Conservation (phyloP, 2,113 vertebrate genomes). For the Typhlomys cinereus region DNA sequence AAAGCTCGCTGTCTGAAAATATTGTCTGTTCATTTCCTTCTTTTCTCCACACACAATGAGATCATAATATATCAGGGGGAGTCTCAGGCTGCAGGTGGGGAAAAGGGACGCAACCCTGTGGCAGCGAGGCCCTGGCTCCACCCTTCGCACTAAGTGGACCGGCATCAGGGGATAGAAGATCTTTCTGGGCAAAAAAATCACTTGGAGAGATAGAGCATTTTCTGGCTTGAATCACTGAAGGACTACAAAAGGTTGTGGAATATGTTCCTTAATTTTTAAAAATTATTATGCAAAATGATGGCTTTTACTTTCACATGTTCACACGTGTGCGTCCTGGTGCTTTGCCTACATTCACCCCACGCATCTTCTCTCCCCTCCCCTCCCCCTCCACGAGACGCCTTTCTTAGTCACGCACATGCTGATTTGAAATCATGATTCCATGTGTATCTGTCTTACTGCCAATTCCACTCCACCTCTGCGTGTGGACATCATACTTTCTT, state of each 20-base stretch:
- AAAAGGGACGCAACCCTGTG: accelerated
- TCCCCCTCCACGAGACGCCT: too few species aligned
- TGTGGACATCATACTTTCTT: too few species aligned
- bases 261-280: background rate
- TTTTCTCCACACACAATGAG: background rate
- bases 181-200: background rate
- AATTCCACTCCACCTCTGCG: too few species aligned
- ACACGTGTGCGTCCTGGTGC: too few species aligned
- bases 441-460: background rate
- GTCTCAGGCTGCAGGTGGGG: background rate
- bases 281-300: background rate
- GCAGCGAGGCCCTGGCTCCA: background rate
- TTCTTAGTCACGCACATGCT: background rate
- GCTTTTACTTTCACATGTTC: background rate
- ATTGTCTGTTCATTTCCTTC: background rate
- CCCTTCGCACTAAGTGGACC: background rate
- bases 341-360: background rate
- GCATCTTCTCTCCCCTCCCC: too few species aligned
- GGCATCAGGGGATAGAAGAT: background rate
- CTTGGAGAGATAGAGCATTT: too few species aligned
- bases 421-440: background rate
- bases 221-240: background rate
- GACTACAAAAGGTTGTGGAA: background rate
- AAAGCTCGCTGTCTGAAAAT: too few species aligned
- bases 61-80: background rate